Conservation (phyloP, 2,888 invertebrate species). For the Calliopum simillimum region DNA sequence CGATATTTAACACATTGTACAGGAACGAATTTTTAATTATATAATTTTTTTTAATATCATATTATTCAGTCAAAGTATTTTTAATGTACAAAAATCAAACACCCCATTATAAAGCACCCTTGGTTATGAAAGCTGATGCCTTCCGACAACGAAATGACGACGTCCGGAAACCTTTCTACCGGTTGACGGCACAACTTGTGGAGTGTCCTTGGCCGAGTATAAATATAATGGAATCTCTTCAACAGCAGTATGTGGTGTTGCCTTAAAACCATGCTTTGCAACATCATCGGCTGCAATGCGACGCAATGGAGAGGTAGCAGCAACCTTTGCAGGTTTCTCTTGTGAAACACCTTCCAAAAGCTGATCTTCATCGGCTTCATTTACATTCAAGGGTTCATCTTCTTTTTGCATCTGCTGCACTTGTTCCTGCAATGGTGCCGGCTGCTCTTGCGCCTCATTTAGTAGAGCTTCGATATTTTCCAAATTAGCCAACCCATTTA, state of each 20-base stretch:
- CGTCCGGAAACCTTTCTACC: constrained; percentile 42
- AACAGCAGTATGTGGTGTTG: constrained; percentile 50
- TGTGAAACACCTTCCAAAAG: constrained; percentile 47
- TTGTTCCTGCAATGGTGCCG: constrained; percentile 40
- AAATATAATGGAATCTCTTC: constrained; percentile 59
- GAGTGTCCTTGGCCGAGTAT: constrained; percentile 57
- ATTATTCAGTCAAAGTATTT: constrained; percentile 30
- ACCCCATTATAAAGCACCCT: background rate
- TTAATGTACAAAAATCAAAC: constrained; percentile 24
- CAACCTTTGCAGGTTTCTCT: constrained; percentile 10
- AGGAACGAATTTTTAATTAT: background rate
- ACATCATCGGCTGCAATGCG: constrained; percentile 52
- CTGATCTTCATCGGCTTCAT: constrained; percentile 59
- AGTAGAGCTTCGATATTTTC: constrained; percentile 58
- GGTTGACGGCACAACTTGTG: constrained; percentile 34
- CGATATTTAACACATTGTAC: no score
- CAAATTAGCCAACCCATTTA: constrained; percentile 55
- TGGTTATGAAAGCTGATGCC: constrained; percentile 36
- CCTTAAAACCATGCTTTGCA: constrained; percentile 48
- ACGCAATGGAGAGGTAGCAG: constrained; percentile 48
- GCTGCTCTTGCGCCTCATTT: constrained; percentile 50
- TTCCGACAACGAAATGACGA: constrained; percentile 42
- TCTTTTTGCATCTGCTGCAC: constrained; percentile 47
- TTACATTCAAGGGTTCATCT: constrained; percentile 53
- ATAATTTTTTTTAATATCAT: constrained; percentile 20